phyloP scores from a whole-genome alignment of 2,113 vertebrate genomes.

The Gymnobelideus leadbeateri region DNA sequence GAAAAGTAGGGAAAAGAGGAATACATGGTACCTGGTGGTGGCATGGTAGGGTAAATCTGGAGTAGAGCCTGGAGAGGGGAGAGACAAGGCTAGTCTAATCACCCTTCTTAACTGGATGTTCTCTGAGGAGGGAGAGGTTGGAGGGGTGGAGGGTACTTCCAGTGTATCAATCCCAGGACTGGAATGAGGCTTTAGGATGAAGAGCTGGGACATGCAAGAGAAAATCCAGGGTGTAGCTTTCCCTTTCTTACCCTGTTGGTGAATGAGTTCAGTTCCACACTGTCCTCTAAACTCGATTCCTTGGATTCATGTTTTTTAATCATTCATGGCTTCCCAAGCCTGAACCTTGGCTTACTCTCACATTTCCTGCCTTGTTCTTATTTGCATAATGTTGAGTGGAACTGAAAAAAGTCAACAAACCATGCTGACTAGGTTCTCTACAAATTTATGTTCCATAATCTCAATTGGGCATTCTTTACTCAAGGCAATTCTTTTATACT shows the following conservation, averaged over 20 bases:
- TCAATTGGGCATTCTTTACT: not conserved
- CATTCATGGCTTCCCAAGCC: not conserved
- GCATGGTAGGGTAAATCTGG: not conserved
- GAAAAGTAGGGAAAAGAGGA: not conserved
- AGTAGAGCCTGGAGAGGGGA: not conserved
- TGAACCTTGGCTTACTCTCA: not conserved
- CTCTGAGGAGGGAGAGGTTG: not conserved
- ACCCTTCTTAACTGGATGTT: not conserved
- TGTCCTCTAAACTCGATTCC: not conserved
- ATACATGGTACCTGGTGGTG: not conserved
- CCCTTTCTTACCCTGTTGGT: not conserved
- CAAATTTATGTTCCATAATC: not conserved
- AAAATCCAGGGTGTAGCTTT: not conserved
- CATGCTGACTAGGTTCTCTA: too few species aligned
- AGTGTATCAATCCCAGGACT: not conserved
- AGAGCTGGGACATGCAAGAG: not conserved
- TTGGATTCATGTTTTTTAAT: not conserved
- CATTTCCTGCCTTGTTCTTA: not conserved
- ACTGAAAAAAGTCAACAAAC: too few species aligned
- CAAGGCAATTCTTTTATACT: not conserved
- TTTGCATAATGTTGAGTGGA: not conserved
- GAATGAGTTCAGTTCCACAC: not conserved
- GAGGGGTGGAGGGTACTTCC: not conserved
- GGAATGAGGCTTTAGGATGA: not conserved
- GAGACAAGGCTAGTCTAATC: not conserved